These are phyloP conservation scores for Busseola fusca DNA, from an alignment of 2,888 invertebrate genomes.

Conservation along the genomic window DNA sequence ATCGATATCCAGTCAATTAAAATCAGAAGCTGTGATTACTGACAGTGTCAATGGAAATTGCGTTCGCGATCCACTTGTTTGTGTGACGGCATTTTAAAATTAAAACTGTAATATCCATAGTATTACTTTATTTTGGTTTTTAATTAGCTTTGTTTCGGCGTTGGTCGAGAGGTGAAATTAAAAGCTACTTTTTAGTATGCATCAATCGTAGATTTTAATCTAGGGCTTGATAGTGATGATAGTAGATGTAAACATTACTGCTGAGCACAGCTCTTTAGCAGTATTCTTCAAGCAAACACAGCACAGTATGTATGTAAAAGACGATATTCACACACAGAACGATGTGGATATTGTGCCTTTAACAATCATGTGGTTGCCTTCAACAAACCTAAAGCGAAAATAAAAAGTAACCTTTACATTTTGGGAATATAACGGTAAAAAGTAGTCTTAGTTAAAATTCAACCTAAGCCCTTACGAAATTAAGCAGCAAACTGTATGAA, in stretches of 20 bases:
- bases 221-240: not conserved
- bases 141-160: conserved; percentile 20
- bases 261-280: not conserved
- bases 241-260: not conserved
- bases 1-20: conserved; percentile 69
- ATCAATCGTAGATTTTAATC: not conserved
- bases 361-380: not conserved
- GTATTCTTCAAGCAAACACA: not conserved
- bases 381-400: not conserved
- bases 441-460: conserved; percentile 9
- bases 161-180: conserved; percentile 1
- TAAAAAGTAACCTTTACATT: conserved; percentile 10
- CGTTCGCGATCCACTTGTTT: conserved; percentile 64
- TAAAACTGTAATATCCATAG: conserved; percentile 43
- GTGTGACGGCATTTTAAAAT: conserved; percentile 51
- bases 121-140: conserved; percentile 44
- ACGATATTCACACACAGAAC: not conserved
- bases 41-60: conserved; percentile 72
- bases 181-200: not conserved
- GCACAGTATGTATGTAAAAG: not conserved
- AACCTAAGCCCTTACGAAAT: not conserved
- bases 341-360: not conserved
- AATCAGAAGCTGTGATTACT: conserved; percentile 66
- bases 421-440: not conserved
- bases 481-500: conserved; percentile 14